Base-by-base conservation (phyloP, 2,888 invertebrate species). In the Kuschelorhynchus macadamiae region DNA sequence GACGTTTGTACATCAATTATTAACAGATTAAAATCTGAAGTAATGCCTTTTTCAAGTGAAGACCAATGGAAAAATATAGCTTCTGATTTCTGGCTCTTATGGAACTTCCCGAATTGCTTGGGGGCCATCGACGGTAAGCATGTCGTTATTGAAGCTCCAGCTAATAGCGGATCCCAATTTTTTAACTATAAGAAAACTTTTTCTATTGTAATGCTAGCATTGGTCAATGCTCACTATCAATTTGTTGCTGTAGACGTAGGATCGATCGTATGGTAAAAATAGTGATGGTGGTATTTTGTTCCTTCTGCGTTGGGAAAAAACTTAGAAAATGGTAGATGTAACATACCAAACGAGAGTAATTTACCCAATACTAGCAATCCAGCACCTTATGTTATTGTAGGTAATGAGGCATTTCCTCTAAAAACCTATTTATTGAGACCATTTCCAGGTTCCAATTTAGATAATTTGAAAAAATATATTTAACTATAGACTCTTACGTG, bases 401-500 rank as follows among this genome's bases (percentile, higher is more conserved):
- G 64, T 11, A 41, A 64, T 39, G 64, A 64, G 25, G 64, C 64
- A 41, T 61, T 61, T 25, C 50, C 42, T 12, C 20, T 57, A 5
- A 42, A 42, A 44, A 30, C 47, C 11, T 44, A 63, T 56, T 32
- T 63, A n/a, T 44, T 57, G 49, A 18, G 42, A 56, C 63, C 69
- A 36, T 69, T 39, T 65, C 53, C 59, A 65, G 41, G 46, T 33
- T 9, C 14, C 1, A 20, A 53, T 50, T 9, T 49, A 30, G n/a
- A 47, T 42, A 50, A 52, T 56, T 12, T 1, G 4, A 8, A 46
- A 62, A 30, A 14, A 30, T 21, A 42, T 11, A 20, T 70, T 30
- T 36, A 70, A 66, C 41, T 66, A 70, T 62, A 25, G 66, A 11
- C 33, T 55, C 7, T 62, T 44, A 25, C 55, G 55, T 42, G 57